phyloP scores from a whole-genome alignment of 2,113 vertebrate species.

The cat (Felis catus) region F.catus_Fca126_mat1.0 CM031419.1:157644001-157644500 shows the following conservation, averaged over 20 bases:
- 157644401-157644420: background rate
- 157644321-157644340: background rate
- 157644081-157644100: background rate
- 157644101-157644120: background rate
- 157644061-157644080: background rate
- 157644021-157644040: background rate
- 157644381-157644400: background rate
- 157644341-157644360: background rate
- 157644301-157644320: background rate
- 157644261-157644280: background rate
- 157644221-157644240: background rate
- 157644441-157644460: background rate
- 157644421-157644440: background rate
- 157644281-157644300: background rate
- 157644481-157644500: background rate
- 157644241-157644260: background rate
- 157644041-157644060: background rate
- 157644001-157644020: background rate
- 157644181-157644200: background rate
- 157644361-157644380: background rate
- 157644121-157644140: background rate
- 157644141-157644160: background rate
- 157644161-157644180: background rate
- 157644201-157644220: background rate
- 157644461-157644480: background rate